Evolutionary conservation across 2,113 vertebrate species (phyloP).

Genomic region (Equus quagga): DNA sequence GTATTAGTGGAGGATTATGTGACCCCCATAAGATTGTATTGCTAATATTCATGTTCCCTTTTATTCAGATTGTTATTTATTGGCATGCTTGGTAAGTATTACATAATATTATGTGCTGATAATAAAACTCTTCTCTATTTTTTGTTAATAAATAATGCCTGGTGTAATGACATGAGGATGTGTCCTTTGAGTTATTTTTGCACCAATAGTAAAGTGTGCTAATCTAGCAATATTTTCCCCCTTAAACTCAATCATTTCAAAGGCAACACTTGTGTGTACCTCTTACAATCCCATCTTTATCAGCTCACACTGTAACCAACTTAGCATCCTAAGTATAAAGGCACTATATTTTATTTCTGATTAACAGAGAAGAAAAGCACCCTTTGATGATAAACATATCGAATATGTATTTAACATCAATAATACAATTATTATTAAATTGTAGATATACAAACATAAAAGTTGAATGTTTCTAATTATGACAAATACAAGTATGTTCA

Average conservation of each 20-base stretch:
- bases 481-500: not conserved
- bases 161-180: not conserved
- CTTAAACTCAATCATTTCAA: not conserved
- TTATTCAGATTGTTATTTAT: constrained; percentile 14
- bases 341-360: constrained; percentile 3
- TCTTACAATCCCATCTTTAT: not conserved
- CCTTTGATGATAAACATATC: not conserved
- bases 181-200: not conserved
- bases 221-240: not conserved
- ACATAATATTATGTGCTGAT: not conserved
- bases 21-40: not conserved
- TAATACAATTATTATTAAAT: not conserved
- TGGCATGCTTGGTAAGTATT: not conserved
- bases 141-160: not conserved
- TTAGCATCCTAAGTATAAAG: not conserved
- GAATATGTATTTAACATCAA: not conserved
- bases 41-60: not conserved
- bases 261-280: not conserved
- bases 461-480: not conserved
- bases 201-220: not conserved
- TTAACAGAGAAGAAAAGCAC: not conserved
- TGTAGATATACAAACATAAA: not conserved
- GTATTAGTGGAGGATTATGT: constrained; percentile 21
- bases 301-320: not conserved
- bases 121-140: not conserved